phyloP scores from a whole-genome alignment of 2,888 invertebrate genomes.

The Desoria tigrina region DNA sequence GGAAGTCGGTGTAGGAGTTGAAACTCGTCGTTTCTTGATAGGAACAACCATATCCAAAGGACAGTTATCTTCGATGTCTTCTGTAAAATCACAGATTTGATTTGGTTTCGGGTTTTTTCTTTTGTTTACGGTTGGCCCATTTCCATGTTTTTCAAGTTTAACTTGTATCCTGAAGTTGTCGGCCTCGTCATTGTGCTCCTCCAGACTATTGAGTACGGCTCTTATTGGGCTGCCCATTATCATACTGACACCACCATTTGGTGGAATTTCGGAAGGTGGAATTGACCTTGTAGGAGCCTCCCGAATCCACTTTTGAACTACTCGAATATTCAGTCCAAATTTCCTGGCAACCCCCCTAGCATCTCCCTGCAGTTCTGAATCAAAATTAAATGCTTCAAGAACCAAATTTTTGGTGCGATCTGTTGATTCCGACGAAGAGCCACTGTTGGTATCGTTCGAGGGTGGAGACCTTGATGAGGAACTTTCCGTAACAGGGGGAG shows the following conservation, averaged over 20 bases:
- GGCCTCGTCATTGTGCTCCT: background rate
- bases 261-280: conserved; percentile 8
- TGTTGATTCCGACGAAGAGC: conserved; percentile 16
- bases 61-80: conserved; percentile 26
- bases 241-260: background rate
- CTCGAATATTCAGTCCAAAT: conserved; percentile 48
- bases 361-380: conserved; percentile 50
- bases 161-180: background rate
- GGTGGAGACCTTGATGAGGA: conserved; percentile 25
- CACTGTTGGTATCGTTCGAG: conserved; percentile 19
- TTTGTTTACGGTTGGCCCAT: conserved; percentile 36
- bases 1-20: conserved; percentile 35
- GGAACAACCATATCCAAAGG: conserved; percentile 52
- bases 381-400: conserved; percentile 46
- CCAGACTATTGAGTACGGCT: conserved; percentile 1
- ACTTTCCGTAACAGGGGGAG: conserved; percentile 17
- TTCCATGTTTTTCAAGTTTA: background rate
- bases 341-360: conserved; percentile 50
- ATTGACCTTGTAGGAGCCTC: conserved; percentile 43
- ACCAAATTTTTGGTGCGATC: conserved; percentile 40
- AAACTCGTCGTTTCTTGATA: conserved; percentile 47
- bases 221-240: conserved; percentile 13
- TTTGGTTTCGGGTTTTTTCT: conserved; percentile 53
- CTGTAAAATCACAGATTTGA: conserved; percentile 53
- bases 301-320: conserved; percentile 50